Percentiles rank a stretch among this genome's conserved stretches.
These are phyloP conservation scores for Eristalis pertinax DNA, from an alignment of 2,888 invertebrate genomes.

Conservation along the genomic window DNA sequence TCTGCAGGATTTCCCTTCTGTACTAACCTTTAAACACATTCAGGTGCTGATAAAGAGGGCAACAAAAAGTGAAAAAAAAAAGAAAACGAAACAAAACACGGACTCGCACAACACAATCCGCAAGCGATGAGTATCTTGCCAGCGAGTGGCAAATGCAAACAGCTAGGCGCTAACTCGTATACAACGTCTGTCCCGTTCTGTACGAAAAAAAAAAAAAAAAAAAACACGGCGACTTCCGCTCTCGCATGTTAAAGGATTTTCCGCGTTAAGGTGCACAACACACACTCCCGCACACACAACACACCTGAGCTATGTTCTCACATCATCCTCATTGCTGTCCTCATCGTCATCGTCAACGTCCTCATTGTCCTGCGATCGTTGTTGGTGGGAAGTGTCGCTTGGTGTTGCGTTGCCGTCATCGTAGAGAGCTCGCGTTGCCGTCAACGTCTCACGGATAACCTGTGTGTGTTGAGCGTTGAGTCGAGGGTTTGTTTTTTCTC, in stretches of 20 bases:
- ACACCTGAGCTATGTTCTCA: constrained; percentile 42
- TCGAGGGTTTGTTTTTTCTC: not conserved
- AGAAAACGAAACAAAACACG: constrained; percentile 12
- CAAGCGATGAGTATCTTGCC: constrained; percentile 54
- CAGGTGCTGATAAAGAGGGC: constrained; percentile 44
- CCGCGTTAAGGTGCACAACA: constrained; percentile 45
- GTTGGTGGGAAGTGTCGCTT: not conserved
- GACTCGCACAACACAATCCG: constrained; percentile 50
- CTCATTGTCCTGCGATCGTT: not conserved
- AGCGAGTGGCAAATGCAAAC: constrained; percentile 28
- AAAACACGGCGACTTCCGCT: constrained; percentile 62
- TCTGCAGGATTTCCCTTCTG: constrained; percentile 56
- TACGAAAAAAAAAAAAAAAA: constrained; percentile 17
- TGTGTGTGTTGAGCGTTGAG: constrained; percentile 45
- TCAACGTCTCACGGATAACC: constrained; percentile 58
- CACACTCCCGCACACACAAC: constrained; percentile 15
- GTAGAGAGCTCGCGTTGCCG: not conserved
- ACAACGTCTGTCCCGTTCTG: constrained; percentile 41
- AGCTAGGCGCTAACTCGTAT: constrained; percentile 19
- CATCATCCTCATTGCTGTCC: constrained; percentile 10
- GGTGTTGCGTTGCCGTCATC: not conserved
- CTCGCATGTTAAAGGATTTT: constrained; percentile 61
- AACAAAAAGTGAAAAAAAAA: not conserved
- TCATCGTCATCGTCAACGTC: constrained; percentile 8
- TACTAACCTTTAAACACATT: constrained; percentile 49